Evolutionary conservation across 1,140 invertebrate genomes (phyloP).

Genomic region (Psilanteris sp.): DNA sequence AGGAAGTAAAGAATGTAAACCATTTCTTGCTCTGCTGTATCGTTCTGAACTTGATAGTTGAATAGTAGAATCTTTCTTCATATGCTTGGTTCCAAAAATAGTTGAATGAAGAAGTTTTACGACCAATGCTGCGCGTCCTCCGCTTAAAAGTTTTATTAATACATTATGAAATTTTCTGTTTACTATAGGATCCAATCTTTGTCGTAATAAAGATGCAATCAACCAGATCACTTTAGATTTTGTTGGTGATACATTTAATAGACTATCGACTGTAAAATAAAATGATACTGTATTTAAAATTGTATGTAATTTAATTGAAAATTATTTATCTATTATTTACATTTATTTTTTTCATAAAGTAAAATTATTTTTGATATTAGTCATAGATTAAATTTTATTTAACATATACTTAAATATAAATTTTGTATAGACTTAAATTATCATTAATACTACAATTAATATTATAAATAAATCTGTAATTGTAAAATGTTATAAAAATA

Average conservation of each 20-base stretch:
- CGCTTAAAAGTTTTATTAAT: constrained; percentile 72
- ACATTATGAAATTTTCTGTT: constrained; percentile 68
- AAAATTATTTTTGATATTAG: no score
- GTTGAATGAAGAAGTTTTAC: constrained; percentile 72
- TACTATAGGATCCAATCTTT: constrained; percentile 69
- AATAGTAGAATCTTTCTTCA: constrained; percentile 31
- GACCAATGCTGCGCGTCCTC: constrained; percentile 73
- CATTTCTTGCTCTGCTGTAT: constrained; percentile 69
- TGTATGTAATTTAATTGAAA: not conserved
- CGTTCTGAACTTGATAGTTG: constrained; percentile 56
- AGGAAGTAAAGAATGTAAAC: constrained; percentile 71
- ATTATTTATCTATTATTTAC: not conserved
- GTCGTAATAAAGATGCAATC: constrained; percentile 66
- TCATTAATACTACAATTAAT: no score
- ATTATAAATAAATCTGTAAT: no score
- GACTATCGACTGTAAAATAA: constrained; percentile 66
- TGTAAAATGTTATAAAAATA: no score
- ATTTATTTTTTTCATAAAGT: no score
- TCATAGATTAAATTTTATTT: no score
- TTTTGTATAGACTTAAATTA: no score
- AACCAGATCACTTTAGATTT: constrained; percentile 24
- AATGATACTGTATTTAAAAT: constrained; percentile 6
- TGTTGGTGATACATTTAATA: constrained; percentile 63
- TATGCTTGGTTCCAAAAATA: constrained; percentile 64
- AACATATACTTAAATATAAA: no score